These are phyloP conservation scores for Rhea americana DNA, from an alignment of 2,113 vertebrate species.

Conservation along the genomic window DNA sequence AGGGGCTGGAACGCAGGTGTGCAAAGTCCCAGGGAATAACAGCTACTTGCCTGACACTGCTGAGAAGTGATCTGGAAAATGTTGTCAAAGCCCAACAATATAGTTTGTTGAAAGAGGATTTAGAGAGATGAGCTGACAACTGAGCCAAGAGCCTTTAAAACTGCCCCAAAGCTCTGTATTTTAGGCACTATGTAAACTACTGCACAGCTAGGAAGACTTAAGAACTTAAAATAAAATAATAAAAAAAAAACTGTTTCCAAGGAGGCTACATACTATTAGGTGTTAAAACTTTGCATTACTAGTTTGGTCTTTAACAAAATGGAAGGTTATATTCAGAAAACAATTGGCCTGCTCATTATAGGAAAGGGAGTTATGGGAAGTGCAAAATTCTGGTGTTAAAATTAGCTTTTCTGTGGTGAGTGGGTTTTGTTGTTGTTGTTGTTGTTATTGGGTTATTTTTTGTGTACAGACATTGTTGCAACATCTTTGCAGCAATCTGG, in stretches of 20 bases:
- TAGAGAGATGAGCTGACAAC: not conserved
- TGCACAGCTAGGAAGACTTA: not conserved
- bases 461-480: not conserved
- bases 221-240: not conserved
- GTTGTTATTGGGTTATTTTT: not conserved
- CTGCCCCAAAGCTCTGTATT: not conserved
- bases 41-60: not conserved
- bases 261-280: not conserved
- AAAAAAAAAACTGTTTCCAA: accelerated
- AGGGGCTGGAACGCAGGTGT: not conserved
- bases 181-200: not conserved
- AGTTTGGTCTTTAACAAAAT: not conserved
- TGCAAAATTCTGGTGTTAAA: not conserved
- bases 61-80: not conserved
- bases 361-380: not conserved
- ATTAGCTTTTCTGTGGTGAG: not conserved
- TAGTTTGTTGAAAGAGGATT: not conserved
- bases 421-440: not conserved
- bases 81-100: not conserved
- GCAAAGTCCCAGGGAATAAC: not conserved
- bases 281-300: not conserved
- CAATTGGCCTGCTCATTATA: not conserved
- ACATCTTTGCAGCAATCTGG: not conserved
- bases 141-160: not conserved
- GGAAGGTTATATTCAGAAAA: not conserved